A percentile compares a stretch with the other conserved stretches of the same genome.
phyloP scores from a whole-genome alignment of 2,888 invertebrate species.

The Sympetrum striolatum region DNA sequence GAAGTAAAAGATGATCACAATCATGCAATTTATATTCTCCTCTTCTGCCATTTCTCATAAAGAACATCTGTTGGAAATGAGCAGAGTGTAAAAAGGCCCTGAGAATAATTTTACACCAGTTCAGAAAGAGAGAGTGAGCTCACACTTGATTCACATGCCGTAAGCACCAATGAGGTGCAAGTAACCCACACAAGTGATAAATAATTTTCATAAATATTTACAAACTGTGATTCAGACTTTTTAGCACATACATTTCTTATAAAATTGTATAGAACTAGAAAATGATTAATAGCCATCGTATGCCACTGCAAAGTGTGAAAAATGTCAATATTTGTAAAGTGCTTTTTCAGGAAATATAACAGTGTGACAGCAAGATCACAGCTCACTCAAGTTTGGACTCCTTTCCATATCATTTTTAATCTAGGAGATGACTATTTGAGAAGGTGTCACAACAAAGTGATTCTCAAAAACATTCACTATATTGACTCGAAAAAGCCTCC shows the following conservation, averaged over 20 bases:
- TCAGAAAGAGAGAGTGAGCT: constrained; percentile 38
- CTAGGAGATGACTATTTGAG: constrained; percentile 36
- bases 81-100: constrained; percentile 41
- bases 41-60: not conserved
- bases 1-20: not conserved
- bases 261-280: constrained; percentile 44
- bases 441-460: constrained; percentile 23
- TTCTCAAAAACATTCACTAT: constrained; percentile 24
- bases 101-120: constrained; percentile 31
- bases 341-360: constrained; percentile 41
- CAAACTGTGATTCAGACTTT: constrained; percentile 25
- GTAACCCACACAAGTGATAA: constrained; percentile 27
- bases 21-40: not conserved
- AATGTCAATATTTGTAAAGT: constrained; percentile 31
- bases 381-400: constrained; percentile 38
- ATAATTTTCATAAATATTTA: constrained; percentile 42
- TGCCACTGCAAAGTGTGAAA: constrained; percentile 17
- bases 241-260: constrained; percentile 33
- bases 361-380: constrained; percentile 42
- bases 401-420: not conserved
- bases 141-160: constrained; percentile 5
- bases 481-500: constrained; percentile 28
- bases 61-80: not conserved
- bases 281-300: constrained; percentile 34
- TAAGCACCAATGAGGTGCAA: constrained; percentile 19